Percentiles rank a stretch among this genome's conserved stretches.
Conservation (phyloP, 2,888 invertebrate genomes). For the Sthenelais limicola region DNA sequence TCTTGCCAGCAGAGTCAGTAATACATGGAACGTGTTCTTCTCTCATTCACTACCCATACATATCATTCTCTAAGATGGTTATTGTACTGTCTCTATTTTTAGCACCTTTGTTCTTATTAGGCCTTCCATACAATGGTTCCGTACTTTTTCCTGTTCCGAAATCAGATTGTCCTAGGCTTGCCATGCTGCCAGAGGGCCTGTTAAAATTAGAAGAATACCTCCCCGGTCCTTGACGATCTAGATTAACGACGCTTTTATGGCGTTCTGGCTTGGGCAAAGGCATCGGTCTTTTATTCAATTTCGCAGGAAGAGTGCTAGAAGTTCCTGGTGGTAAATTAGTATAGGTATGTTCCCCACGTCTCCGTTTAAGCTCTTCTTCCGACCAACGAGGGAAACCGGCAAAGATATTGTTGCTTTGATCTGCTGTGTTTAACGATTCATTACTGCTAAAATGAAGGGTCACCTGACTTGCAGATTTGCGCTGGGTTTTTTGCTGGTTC, state of each 20-base stretch:
- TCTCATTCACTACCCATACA: no score
- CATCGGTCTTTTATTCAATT: constrained; percentile 26
- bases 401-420: neutral
- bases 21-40: no score
- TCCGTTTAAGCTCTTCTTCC: neutral
- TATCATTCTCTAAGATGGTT: no score
- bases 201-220: neutral
- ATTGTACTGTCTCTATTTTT: no score
- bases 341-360: neutral
- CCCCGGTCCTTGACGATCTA: neutral
- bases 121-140: no score
- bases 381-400: constrained; percentile 30
- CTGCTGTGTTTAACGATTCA: constrained; percentile 6
- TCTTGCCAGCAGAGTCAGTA: no score
- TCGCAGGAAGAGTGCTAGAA: constrained; percentile 9
- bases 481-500: neutral
- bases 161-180: neutral
- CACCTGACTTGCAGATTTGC: constrained; percentile 14
- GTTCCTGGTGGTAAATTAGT: neutral
- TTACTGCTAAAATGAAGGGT: neutral
- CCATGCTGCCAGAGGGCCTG: neutral
- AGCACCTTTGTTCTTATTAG: no score
- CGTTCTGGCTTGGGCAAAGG: constrained; percentile 14
- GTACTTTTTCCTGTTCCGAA: neutral
- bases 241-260: no score